Evolutionary conservation across 2,888 invertebrate species (phyloP), one percentile per base, ranked within the genome.

Genomic region (Lissocephala sabroskyi): DNA sequence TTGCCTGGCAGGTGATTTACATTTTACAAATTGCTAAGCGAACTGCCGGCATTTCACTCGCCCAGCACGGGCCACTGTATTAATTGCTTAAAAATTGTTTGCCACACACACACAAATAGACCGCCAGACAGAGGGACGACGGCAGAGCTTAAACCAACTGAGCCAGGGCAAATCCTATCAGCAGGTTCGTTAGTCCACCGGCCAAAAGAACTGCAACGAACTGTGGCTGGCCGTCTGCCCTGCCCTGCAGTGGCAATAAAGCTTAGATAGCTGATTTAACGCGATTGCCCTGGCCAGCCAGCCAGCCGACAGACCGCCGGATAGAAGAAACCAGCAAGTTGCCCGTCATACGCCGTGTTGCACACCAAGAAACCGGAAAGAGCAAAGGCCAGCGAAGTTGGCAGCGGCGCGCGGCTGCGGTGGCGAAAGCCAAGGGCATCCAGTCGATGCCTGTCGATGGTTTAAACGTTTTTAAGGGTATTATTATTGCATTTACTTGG

Each of bases 231-330:
- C 45, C 56, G 65, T 55, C 74, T 59, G 74, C 61, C 30, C 30
- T 58, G 67, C 49, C 13, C 62, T 62, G 59, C 55, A 62, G 52
- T 65, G 68, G 73, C 76, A 76, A 70, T 70, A 70, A 76, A 76
- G 76, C 68, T 76, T 70, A 76, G 68, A 67, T 71, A 57, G 76
- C 76, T 75, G 68, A 68, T 68, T 68, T 75, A 68, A 62, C 6
- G 30, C 64, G 7, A 23, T 32, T 32, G 67, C 67, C 64, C 11
- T 35, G 45, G 48, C 40, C 13, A 23, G 29, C 29, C 29, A 36
- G 45, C 18, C 2, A 33, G 30, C 16, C 19, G 14, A 19, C 19
- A 23, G 32, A 45, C 35, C 49, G 49, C 32, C 1, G n/a, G n/a
- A n/a, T n/a, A n/a, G 18, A 6, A 16, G 10, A 18, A 39, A 26